Base-by-base conservation (phyloP, 2,888 invertebrate genomes). In the Notocelia uddmanniana region DNA sequence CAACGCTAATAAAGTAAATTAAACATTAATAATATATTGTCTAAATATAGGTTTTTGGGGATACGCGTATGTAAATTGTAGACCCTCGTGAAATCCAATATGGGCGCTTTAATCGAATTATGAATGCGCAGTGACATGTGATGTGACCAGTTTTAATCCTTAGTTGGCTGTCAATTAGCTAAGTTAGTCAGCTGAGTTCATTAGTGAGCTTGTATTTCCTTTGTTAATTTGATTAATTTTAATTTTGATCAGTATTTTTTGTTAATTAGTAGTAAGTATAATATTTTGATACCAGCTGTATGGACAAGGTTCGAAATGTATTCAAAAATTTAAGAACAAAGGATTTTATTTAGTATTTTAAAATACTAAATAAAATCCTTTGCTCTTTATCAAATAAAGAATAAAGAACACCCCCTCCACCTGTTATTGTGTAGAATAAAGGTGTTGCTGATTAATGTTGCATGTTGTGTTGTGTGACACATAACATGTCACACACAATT, bases 1-100 rank as follows among this genome's bases (percentile, higher is more conserved):
- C 79, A 81, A 83, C 83, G 89, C 89, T 92, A 92, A 93, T 93
- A 92, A 93, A 93, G 92, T 89, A 93, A 93, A 93, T 93, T 93
- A 93, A 92, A 93, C 90, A 93, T 93, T 93, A 93, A 93, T 93
- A 93, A 92, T 92, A 91, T 85, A 93, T 92, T 89, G 88, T 89
- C 88, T 87, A 89, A 88, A 89, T 90, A 91, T 87, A 89, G 88
- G 87, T 87, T 89, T 88, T 86, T 83, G 81, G 87, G 84, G 84
- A 85, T 88, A 83, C 81, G 80, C 79, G 83, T 84, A 90, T 91
- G 91, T 86, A 90, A 90, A 90, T 91, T 82, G 77, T 71, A 77
- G 80, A 80, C 85, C 85, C 87, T 78, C 74, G 77, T 81, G 84
- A 82, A 85, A 86, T 84, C 80, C 79, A 81, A 87, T 85, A 86